These are phyloP conservation scores for Antheraea mylitta DNA, from an alignment of 1,140 invertebrate genomes.

Conservation along the genomic window DNA sequence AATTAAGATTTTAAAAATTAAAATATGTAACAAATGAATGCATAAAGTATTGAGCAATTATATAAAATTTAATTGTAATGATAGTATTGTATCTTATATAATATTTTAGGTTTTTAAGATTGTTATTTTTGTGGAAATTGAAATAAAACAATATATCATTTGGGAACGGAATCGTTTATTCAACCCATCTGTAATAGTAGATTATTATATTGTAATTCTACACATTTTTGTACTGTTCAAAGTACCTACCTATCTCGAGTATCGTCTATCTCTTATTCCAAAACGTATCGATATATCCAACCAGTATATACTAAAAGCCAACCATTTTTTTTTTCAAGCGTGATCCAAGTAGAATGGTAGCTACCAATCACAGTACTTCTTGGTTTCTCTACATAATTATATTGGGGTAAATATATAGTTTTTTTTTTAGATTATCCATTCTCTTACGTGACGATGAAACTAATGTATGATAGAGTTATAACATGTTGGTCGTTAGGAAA, in stretches of 20 bases:
- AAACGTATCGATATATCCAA: constrained; percentile 61
- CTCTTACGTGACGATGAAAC: constrained; percentile 20
- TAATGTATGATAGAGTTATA: constrained; percentile 27
- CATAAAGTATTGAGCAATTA: no score
- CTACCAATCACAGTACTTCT: constrained; percentile 72
- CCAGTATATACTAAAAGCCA: constrained; percentile 47
- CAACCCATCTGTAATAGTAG: constrained; percentile 74
- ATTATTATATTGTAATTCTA: constrained; percentile 74
- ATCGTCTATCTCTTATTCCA: constrained; percentile 62
- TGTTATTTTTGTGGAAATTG: constrained; percentile 1
- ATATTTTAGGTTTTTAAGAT: no score
- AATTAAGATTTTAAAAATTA: no score
- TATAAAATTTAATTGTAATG: no score
- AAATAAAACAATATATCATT: constrained; percentile 59
- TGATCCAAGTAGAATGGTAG: constrained; percentile 55
- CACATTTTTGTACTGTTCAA: constrained; percentile 75
- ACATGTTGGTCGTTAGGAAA: constrained; percentile 28
- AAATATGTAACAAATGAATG: no score
- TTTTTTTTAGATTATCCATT: constrained; percentile 6
- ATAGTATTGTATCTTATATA: no score
- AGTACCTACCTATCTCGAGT: constrained; percentile 74
- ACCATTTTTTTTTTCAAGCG: constrained; percentile 40
- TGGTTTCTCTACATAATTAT: constrained; percentile 51
- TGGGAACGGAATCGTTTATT: constrained; percentile 78
- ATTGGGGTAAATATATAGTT: constrained; percentile 1